These are phyloP conservation scores for Phalacrocorax carbo DNA, from an alignment of 2,113 vertebrate species.

Conservation along the genomic window DNA sequence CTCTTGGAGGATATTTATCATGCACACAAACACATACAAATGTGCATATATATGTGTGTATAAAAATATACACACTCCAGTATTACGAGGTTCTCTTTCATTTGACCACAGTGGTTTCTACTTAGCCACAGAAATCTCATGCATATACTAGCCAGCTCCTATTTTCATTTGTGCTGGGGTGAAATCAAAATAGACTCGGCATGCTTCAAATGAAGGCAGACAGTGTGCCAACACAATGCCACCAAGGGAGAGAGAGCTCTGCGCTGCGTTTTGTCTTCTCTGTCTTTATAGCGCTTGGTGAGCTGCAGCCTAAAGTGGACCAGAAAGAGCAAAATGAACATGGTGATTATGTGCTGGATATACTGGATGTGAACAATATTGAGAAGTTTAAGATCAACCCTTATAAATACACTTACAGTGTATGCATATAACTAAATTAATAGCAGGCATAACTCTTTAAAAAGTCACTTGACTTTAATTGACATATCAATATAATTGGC, in stretches of 20 bases:
- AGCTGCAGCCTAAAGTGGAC: not conserved
- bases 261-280: not conserved
- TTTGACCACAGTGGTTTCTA: slow-evolving; percentile 44
- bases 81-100: not conserved
- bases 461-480: slow-evolving; percentile 67
- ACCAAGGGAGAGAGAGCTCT: slow-evolving; percentile 25
- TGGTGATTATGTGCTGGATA: not conserved
- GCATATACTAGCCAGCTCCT: not conserved
- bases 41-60: not conserved
- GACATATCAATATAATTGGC: slow-evolving; percentile 64
- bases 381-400: slow-evolving; percentile 9
- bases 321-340: not conserved
- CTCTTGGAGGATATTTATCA: slow-evolving; percentile 1
- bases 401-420: slow-evolving; percentile 12
- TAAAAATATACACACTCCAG: not conserved
- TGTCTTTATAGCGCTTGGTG: not conserved
- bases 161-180: slow-evolving; percentile 34
- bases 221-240: not conserved
- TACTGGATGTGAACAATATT: not conserved
- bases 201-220: not conserved
- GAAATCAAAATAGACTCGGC: not conserved
- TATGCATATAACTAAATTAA: slow-evolving; percentile 25
- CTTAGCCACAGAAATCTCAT: slow-evolving; percentile 48
- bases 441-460: slow-evolving; percentile 57
- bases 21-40: not conserved